Evolutionary conservation across 2,797 vertebrate species (phyloP).

Genomic region (Eulemur coronatus): DNA sequence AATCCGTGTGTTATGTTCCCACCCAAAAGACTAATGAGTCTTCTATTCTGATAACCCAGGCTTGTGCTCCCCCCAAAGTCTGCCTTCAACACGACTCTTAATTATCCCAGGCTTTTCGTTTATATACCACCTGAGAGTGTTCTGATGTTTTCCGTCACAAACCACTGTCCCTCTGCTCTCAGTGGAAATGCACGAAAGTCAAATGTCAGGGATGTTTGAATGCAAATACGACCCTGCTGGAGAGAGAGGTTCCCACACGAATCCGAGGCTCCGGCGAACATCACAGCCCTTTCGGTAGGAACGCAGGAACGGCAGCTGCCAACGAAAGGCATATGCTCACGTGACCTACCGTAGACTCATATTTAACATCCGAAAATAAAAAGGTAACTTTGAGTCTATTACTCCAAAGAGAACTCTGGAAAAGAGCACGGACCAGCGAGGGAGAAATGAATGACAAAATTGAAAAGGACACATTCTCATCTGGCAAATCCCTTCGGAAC

Average conservation of each 20-base stretch:
- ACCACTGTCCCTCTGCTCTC: background rate
- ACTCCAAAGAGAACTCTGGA: constrained; percentile 18
- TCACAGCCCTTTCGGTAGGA: background rate
- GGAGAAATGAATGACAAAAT: background rate
- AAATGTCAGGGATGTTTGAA: background rate
- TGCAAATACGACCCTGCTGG: background rate
- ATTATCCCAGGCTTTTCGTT: background rate
- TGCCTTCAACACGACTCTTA: background rate
- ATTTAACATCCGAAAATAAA: background rate
- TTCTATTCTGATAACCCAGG: background rate
- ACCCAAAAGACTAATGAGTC: background rate
- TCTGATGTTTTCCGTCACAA: background rate
- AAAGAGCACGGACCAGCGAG: constrained; percentile 34
- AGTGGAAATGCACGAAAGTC: background rate
- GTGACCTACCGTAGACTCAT: background rate
- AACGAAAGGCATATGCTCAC: background rate
- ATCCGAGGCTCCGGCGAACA: rapidly evolving
- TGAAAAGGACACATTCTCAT: constrained; percentile 26
- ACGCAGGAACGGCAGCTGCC: background rate
- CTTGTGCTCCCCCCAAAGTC: background rate
- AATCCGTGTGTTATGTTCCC: background rate
- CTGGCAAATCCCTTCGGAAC: background rate
- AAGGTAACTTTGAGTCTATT: background rate
- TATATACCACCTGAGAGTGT: rapidly evolving
- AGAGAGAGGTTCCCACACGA: background rate